Conservation (phyloP, 1,140 invertebrate genomes). For the Hycleus cichorii region DNA sequence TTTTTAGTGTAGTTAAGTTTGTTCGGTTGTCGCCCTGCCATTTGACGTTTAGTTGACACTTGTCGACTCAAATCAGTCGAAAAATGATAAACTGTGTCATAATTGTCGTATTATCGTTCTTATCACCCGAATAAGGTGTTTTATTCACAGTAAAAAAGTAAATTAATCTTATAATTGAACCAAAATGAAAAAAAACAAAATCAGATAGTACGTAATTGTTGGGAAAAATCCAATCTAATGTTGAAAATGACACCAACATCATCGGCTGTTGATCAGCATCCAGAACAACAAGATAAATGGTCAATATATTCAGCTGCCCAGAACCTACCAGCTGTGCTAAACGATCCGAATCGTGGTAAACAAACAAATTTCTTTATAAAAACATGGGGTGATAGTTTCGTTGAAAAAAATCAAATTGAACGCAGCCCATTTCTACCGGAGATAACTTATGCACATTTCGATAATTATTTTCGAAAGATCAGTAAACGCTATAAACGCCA, state of each 20-base stretch:
- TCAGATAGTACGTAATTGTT: too few relatives aligned
- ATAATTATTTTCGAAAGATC: constrained; percentile 76
- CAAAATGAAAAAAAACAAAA: too few relatives aligned
- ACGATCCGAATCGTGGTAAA: constrained; percentile 88
- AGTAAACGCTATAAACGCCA: constrained; percentile 55
- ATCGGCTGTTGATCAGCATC: too few relatives aligned
- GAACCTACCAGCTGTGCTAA: constrained; percentile 92
- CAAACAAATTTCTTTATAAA: constrained; percentile 92
- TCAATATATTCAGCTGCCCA: constrained; percentile 76
- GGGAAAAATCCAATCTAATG: too few relatives aligned
- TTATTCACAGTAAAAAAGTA: too few relatives aligned
- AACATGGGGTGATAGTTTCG: constrained; percentile 94
- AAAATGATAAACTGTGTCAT: constrained; percentile 1
- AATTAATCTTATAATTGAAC: too few relatives aligned
- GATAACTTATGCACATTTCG: constrained; percentile 77
- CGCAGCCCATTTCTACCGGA: constrained; percentile 76
- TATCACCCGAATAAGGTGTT: background rate
- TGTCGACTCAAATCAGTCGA: background rate
- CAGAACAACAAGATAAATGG: constrained; percentile 45
- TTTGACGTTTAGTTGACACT: constrained; percentile 11
- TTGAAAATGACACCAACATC: too few relatives aligned
- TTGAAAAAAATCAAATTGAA: constrained; percentile 70
- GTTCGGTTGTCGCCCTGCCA: background rate
- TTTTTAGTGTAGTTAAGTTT: background rate
- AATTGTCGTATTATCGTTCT: constrained; percentile 2